Evolutionary conservation across 2,888 invertebrate species (phyloP).

Genomic region (Aquatica leii): DNA sequence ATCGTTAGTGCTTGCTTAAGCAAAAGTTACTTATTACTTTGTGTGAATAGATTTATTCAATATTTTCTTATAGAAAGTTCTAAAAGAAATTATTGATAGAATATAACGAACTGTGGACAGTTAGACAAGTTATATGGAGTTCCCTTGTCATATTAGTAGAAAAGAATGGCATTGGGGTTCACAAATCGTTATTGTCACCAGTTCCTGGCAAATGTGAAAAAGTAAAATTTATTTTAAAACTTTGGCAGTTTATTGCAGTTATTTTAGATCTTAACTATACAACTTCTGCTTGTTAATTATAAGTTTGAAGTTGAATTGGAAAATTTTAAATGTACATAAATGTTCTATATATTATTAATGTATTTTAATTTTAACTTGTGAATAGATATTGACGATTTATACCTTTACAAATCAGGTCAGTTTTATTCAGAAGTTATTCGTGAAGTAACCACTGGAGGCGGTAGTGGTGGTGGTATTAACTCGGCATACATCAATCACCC

Average conservation of each 20-base stretch:
- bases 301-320: slow-evolving; percentile 7
- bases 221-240: slow-evolving; percentile 51
- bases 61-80: slow-evolving; percentile 16
- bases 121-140: slow-evolving; percentile 53
- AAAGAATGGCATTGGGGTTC: slow-evolving; percentile 48
- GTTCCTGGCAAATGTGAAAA: slow-evolving; percentile 46
- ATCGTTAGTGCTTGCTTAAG: no score
- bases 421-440: slow-evolving; percentile 23
- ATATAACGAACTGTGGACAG: slow-evolving; percentile 49
- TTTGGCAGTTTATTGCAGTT: slow-evolving; percentile 44
- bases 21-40: no score
- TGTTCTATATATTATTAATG: not conserved
- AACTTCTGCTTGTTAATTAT: slow-evolving; percentile 26
- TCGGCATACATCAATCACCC: slow-evolving; percentile 59
- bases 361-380: slow-evolving; percentile 2
- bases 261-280: slow-evolving; percentile 22
- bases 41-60: slow-evolving; percentile 11
- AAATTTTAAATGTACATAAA: not conserved
- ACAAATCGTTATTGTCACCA: slow-evolving; percentile 54
- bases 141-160: slow-evolving; percentile 50
- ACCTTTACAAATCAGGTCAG: slow-evolving; percentile 27
- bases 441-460: slow-evolving; percentile 29
- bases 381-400: slow-evolving; percentile 16
- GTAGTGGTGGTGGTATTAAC: slow-evolving; percentile 27
- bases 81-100: slow-evolving; percentile 43